Base-by-base conservation (phyloP, 1,140 invertebrate genomes). In the Muscidifurax raptorellus region DNA sequence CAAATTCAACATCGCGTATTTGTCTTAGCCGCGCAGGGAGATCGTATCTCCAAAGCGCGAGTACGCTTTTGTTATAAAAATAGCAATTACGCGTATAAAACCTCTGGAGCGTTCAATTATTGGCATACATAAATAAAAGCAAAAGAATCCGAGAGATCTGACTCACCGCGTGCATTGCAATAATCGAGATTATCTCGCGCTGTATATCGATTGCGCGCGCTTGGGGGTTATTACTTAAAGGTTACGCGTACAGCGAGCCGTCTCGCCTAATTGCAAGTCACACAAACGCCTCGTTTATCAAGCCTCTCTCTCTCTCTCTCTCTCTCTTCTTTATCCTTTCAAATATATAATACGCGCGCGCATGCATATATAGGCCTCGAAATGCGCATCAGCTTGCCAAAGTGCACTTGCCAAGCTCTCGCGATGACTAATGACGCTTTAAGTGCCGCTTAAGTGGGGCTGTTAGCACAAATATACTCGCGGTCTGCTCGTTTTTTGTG, bases 381-480 rank as follows among this genome's bases (percentile, higher is more conserved):
- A 77, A 47, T 44, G 66, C n/a, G 75, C 67, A 71, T 28, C 67
- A 12, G 67, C 22, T 71, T 71, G 30, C 25, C 83, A 84, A 80
- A 85, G 72, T 80, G 78, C 83, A 85, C 69, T 85, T 80, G 83
- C 71, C 83, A 75, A 64, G 69, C 83, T 66, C 27, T 44, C 47
- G 75, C 84, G 80, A 85, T 85, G 84, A 85, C 80, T 85, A 85
- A 85, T 85, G 84, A 85, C 67, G 66, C 80, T 82, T 82, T 82
- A 79, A 85, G 79, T 85, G 79, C 52, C 79, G 84, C 59, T 81
- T 85, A 85, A 85, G 84, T 85, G 80, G 80, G 75, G 75, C 84
- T 85, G 79, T 85, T 85, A 81, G 69, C 72, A 44, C 78, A 77
- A 59, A 85, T 75, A 85, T 75, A 83, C 82, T 85, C 52, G 40